A percentile compares a stretch with the other conserved stretches of the same genome.
phyloP scores from a whole-genome alignment of 2,113 vertebrate species.

The Tychaedon coryphoeus region DNA sequence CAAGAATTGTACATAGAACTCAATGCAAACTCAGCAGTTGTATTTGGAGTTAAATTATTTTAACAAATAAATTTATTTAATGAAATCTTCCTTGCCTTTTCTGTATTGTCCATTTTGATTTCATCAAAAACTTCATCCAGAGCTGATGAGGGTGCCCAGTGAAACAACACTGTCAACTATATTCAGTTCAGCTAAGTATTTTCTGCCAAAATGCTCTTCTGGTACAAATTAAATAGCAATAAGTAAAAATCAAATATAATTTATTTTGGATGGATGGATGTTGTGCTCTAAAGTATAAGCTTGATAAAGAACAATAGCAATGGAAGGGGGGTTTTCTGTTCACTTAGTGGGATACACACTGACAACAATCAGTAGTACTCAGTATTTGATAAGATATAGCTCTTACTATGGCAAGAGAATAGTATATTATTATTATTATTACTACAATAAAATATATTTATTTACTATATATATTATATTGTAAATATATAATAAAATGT shows the following conservation, averaged over 20 bases:
- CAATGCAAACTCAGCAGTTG: constrained; percentile 83
- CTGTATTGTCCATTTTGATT: background rate
- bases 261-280: background rate
- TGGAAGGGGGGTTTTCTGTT: rapidly evolving
- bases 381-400: background rate
- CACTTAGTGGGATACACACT: background rate
- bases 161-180: background rate
- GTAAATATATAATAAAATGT: background rate
- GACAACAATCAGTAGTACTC: background rate
- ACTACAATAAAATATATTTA: too few relatives aligned
- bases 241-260: background rate
- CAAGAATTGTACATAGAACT: constrained; percentile 81
- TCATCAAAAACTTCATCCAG: background rate
- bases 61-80: constrained; percentile 90
- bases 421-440: too few relatives aligned
- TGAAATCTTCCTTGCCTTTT: constrained; percentile 65
- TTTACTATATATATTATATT: background rate
- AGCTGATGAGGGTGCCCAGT: background rate
- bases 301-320: background rate
- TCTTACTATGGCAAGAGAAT: background rate
- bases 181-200: background rate
- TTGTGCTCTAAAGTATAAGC: background rate
- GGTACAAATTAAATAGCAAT: background rate
- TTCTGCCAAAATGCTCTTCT: background rate
- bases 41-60: constrained; percentile 89